Conservation (phyloP, 1,140 invertebrate species). For the Telenomus remus region DNA sequence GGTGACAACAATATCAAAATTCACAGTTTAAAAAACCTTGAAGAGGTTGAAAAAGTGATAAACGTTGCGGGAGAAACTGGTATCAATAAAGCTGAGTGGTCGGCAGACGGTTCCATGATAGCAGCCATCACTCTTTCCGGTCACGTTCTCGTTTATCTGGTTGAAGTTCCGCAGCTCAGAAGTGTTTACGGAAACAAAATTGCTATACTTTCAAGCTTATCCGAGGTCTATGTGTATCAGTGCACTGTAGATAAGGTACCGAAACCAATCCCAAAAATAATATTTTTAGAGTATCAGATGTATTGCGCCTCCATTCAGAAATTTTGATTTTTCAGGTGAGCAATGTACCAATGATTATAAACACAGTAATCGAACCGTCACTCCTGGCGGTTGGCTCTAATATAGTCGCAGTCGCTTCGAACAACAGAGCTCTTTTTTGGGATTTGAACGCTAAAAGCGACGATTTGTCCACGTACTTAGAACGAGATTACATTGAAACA, state of each 20-base stretch:
- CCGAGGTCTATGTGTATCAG: slow-evolving; percentile 87
- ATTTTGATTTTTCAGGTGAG: too few relatives aligned
- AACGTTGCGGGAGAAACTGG: slow-evolving; percentile 85
- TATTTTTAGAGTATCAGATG: slow-evolving; percentile 1
- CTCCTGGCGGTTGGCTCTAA: slow-evolving; percentile 90
- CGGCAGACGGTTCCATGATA: slow-evolving; percentile 93
- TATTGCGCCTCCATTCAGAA: too few relatives aligned
- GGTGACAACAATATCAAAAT: slow-evolving; percentile 95
- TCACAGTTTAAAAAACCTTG: slow-evolving; percentile 89
- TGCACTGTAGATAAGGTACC: slow-evolving; percentile 81
- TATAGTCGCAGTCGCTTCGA: slow-evolving; percentile 92
- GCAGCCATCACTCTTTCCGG: slow-evolving; percentile 85
- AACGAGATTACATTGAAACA: slow-evolving; percentile 90
- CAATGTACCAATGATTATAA: slow-evolving; percentile 75
- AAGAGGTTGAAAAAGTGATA: slow-evolving; percentile 88
- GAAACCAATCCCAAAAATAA: not conserved
- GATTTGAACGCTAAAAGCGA: slow-evolving; percentile 78
- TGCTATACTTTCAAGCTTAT: slow-evolving; percentile 91
- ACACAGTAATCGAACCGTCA: slow-evolving; percentile 90
- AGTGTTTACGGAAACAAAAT: slow-evolving; percentile 85
- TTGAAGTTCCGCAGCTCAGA: slow-evolving; percentile 88
- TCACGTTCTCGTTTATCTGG: slow-evolving; percentile 92
- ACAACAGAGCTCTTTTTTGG: slow-evolving; percentile 96
- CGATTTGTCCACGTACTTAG: slow-evolving; percentile 72
- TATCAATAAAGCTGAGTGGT: slow-evolving; percentile 85